Evolutionary conservation across 2,113 vertebrate species (phyloP), one percentile per base, ranked within the genome.

Genomic region (Heteronetta atricapilla): DNA sequence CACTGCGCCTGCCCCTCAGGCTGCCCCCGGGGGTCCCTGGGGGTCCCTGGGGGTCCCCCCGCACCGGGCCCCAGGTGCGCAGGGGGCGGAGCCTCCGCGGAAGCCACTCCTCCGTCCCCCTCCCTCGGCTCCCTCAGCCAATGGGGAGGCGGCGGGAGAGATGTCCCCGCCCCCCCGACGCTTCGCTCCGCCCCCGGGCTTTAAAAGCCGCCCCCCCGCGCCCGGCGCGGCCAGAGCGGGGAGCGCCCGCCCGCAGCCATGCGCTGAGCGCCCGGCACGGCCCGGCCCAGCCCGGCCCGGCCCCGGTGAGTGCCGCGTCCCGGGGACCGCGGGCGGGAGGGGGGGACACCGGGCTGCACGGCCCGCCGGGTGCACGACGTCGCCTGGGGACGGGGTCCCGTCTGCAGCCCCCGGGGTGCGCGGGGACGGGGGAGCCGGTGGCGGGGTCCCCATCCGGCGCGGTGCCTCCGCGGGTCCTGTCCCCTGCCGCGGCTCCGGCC

Each of bases 181-280:
- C 31, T 2, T 56, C 19, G 59, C 73, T 36, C 82, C 81, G 73
- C 95, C 95, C n/a, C 62, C 70, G 4, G 1, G 0, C 0, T 66
- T 76, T 91, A 91, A 94, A 94, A 83, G 73, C 85, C 93, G 63
- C 46, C 94, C 81, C 90, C 88, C 93, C 77, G 22, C 58, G 5
- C 48, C 31, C n/a, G 18, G n/a, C 53, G 48, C 77, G 20, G 20
- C 63, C 90, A 95, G 80, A 79, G 67, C 76, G 58, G 68, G 88
- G 68, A 88, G 90, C 1, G 88, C 0, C 13, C 3, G 87, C 2
- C 2, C 4, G 78, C 20, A 29, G 90, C 76, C 52, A 95, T 95
- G 94, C n/a, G 56, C 23, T 95, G 94, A 95, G 34, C 26, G 72
- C 3, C 22, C 46, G 46, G 46, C 46, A 48, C 46, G 46, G 46